These are phyloP conservation scores for Aethes cnicana DNA, from an alignment of 2,888 invertebrate genomes.

Conservation along the genomic window DNA sequence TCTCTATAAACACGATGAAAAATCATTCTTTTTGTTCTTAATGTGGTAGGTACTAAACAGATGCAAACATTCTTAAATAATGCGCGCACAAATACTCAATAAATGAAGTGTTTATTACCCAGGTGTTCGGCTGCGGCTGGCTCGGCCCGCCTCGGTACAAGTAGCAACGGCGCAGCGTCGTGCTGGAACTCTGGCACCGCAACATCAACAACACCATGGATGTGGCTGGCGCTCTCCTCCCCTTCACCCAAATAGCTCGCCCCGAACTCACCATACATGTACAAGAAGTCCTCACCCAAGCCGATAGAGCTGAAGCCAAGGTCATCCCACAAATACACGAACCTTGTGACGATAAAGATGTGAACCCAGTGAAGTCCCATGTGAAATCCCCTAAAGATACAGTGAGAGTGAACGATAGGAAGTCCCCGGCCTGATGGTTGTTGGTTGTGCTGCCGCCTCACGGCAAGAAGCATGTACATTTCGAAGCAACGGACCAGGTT, in stretches of 20 bases:
- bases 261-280: conserved; percentile 74
- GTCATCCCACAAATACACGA: conserved; percentile 68
- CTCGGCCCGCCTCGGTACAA: conserved; percentile 85
- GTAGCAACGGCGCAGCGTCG: conserved; percentile 84
- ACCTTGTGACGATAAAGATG: conserved; percentile 48
- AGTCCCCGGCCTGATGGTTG: conserved; percentile 69
- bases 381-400: conserved; percentile 1
- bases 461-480: conserved; percentile 76
- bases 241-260: conserved; percentile 72
- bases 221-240: conserved; percentile 74
- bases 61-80: no score
- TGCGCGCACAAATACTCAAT: no score
- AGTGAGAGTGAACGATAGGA: conserved; percentile 43
- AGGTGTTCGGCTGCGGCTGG: conserved; percentile 88
- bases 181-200: conserved; percentile 80
- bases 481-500: conserved; percentile 68
- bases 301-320: conserved; percentile 49
- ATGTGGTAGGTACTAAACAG: no score
- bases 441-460: conserved; percentile 67
- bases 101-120: neutral
- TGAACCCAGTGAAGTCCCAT: conserved; percentile 26
- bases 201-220: conserved; percentile 81
- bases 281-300: conserved; percentile 71
- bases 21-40: no score
- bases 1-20: no score